Evolutionary conservation across 2,888 invertebrate genomes (phyloP).

Genomic region (Orthosia gothica): DNA sequence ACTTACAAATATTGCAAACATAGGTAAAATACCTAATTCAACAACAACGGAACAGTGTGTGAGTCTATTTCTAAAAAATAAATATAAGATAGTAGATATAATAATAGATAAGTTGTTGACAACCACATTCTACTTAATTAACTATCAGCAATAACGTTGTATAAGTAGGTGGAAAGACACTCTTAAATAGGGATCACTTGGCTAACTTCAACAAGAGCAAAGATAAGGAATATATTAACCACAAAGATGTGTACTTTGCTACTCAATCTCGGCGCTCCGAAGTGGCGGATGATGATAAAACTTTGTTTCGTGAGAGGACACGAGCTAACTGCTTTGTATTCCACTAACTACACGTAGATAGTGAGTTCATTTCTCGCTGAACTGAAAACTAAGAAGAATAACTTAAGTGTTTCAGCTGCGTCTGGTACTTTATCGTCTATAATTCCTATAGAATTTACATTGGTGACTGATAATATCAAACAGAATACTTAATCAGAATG

Average conservation of each 20-base stretch:
- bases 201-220: conserved; percentile 22
- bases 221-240: conserved; percentile 46
- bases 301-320: conserved; percentile 56
- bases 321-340: conserved; percentile 61
- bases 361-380: conserved; percentile 35
- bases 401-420: conserved; percentile 18
- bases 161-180: conserved; percentile 12
- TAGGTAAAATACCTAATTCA: too few relatives aligned
- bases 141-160: neutral
- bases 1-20: too few relatives aligned
- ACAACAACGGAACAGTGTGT: too few relatives aligned
- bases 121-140: conserved; percentile 8
- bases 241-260: conserved; percentile 39
- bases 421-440: neutral
- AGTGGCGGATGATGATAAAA: conserved; percentile 53
- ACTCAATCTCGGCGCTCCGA: conserved; percentile 46
- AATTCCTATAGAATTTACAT: neutral
- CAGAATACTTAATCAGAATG: too few relatives aligned
- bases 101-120: neutral
- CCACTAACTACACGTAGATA: conserved; percentile 53
- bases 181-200: conserved; percentile 20
- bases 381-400: conserved; percentile 48
- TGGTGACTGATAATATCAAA: too few relatives aligned
- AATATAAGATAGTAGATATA: neutral
- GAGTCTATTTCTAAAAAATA: too few relatives aligned